Conservation (phyloP, 2,113 vertebrate genomes). For the Porphyrio hochstetteri region DNA sequence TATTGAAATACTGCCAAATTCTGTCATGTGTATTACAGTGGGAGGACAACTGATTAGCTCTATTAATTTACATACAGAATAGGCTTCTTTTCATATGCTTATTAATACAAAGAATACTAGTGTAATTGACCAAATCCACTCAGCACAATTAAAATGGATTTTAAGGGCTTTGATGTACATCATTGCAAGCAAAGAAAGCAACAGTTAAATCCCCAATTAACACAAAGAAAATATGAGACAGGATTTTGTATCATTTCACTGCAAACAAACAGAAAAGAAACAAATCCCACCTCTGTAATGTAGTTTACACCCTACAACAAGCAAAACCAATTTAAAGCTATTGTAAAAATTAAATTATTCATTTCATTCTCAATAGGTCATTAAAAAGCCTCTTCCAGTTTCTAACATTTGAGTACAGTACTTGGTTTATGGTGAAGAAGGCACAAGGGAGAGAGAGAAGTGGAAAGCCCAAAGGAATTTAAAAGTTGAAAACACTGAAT, state of each 20-base stretch:
- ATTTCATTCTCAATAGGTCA: slow-evolving; percentile 18
- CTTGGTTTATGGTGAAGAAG: neutral
- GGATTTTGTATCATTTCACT: slow-evolving; percentile 56
- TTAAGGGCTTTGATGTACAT: slow-evolving; percentile 53
- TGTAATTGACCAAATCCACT: slow-evolving; percentile 63
- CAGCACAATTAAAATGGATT: slow-evolving; percentile 57
- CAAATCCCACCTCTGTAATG: slow-evolving; percentile 21
- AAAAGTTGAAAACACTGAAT: neutral
- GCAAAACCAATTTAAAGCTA: slow-evolving; percentile 35
- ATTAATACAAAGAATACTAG: slow-evolving; percentile 52
- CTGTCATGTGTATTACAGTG: neutral
- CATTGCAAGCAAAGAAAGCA: slow-evolving; percentile 41
- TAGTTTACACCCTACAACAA: slow-evolving; percentile 6
- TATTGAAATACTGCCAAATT: neutral
- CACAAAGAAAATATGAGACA: slow-evolving; percentile 31
- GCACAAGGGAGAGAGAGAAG: neutral
- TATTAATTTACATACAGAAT: slow-evolving; percentile 49
- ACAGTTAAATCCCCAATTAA: slow-evolving; percentile 65
- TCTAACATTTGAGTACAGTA: neutral
- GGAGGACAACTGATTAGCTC: slow-evolving; percentile 15
- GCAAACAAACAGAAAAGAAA: slow-evolving; percentile 21
- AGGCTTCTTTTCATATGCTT: slow-evolving; percentile 39
- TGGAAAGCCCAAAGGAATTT: neutral
- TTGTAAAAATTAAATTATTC: slow-evolving; percentile 61
- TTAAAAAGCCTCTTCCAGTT: slow-evolving; percentile 15